Percentiles rank a stretch among this genome's conserved stretches.
Evolutionary conservation across 2,888 invertebrate species (phyloP).

Genomic region (Netelia inedita): DNA sequence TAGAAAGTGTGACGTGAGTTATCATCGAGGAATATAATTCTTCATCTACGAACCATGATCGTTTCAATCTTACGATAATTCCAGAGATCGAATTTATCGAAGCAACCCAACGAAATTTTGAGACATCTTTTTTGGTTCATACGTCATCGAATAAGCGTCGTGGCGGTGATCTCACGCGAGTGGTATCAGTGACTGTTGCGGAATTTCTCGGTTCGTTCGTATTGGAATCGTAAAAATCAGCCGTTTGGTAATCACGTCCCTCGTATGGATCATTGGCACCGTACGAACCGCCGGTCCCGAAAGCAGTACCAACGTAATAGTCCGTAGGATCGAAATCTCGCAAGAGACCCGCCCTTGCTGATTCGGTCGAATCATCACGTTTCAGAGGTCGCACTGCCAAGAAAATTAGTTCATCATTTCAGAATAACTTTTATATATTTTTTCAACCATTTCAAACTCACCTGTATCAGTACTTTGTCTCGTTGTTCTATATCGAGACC

Average conservation of each 20-base stretch:
- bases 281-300: slow-evolving; percentile 79
- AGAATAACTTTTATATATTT: slow-evolving; percentile 22
- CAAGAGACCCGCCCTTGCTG: slow-evolving; percentile 92
- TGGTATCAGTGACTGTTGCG: slow-evolving; percentile 83
- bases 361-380: slow-evolving; percentile 88
- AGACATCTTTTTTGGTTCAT: slow-evolving; percentile 82
- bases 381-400: slow-evolving; percentile 85
- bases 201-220: slow-evolving; percentile 80
- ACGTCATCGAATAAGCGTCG: slow-evolving; percentile 94
- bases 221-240: slow-evolving; percentile 82
- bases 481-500: slow-evolving; percentile 84
- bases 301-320: slow-evolving; percentile 87
- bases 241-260: slow-evolving; percentile 81
- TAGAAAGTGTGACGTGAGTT: not conserved
- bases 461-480: slow-evolving; percentile 86
- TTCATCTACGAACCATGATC: not conserved
- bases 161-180: slow-evolving; percentile 89
- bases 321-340: slow-evolving; percentile 91
- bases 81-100: not conserved
- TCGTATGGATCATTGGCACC: slow-evolving; percentile 77
- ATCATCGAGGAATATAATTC: not conserved
- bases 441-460: slow-evolving; percentile 74
- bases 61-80: not conserved
- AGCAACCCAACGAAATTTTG: not conserved
- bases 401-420: slow-evolving; percentile 47